Conservation (phyloP, 2,888 invertebrate species). For the Agrotis ipsilon region DNA sequence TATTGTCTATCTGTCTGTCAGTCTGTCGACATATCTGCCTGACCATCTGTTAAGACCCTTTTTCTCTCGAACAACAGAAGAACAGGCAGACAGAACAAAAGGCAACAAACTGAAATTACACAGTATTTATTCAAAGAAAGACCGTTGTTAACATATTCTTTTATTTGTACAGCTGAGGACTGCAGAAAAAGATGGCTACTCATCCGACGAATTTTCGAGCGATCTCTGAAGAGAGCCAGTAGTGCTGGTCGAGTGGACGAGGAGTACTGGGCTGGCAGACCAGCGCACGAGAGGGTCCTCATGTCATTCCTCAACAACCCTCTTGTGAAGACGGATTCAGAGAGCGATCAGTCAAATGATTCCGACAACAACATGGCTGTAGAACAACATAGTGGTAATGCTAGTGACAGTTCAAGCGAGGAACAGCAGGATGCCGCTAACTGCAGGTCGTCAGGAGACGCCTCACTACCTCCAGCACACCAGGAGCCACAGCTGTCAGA, state of each 20-base stretch:
- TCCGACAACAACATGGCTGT: not conserved
- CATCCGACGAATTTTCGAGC: slow-evolving; percentile 10
- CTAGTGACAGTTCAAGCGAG: not conserved
- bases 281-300: slow-evolving; percentile 13
- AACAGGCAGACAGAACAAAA: no score
- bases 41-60: no score
- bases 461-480: not conserved
- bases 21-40: no score
- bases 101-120: no score
- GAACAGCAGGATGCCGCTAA: not conserved
- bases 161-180: slow-evolving; percentile 21
- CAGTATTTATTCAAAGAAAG: no score
- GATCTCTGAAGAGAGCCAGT: not conserved
- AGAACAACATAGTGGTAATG: not conserved
- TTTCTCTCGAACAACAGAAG: no score
- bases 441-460: not conserved
- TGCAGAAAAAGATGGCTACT: slow-evolving; percentile 15
- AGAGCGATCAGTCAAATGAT: not conserved
- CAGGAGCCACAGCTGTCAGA: not conserved
- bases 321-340: not conserved
- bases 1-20: no score
- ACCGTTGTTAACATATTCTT: slow-evolving; percentile 1
- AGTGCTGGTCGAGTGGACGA: not conserved
- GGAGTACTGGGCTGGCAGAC: not conserved
- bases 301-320: slow-evolving; percentile 20